Percentiles rank a stretch among this genome's conserved stretches.
phyloP scores from a whole-genome alignment of 2,888 invertebrate genomes.

The Opisthograptis luteolata region DNA sequence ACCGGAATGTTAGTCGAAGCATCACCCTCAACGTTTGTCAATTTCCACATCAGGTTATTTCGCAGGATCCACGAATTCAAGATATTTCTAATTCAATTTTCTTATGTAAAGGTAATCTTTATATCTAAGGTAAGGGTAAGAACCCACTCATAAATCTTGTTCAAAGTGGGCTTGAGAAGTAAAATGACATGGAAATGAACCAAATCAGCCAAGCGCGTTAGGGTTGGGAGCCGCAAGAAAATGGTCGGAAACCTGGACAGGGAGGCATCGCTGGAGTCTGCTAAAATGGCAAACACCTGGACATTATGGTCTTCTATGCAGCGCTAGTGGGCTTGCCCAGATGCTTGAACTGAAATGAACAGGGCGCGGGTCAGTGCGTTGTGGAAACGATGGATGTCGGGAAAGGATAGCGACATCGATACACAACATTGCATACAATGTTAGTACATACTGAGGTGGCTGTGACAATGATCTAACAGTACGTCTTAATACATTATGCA shows the following conservation, averaged over 20 bases:
- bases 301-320: constrained; percentile 55
- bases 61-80: neutral
- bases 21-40: constrained; percentile 58
- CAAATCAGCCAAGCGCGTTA: constrained; percentile 38
- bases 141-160: neutral
- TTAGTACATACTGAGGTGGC: constrained; percentile 32
- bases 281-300: constrained; percentile 61
- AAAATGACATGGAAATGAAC: constrained; percentile 25
- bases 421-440: constrained; percentile 23
- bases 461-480: constrained; percentile 10
- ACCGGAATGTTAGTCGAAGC: constrained; percentile 65
- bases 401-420: constrained; percentile 43
- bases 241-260: constrained; percentile 69
- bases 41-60: constrained; percentile 5
- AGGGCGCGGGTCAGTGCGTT: constrained; percentile 51
- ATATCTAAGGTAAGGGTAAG: too few relatives aligned
- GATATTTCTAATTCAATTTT: too few relatives aligned
- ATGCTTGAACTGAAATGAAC: constrained; percentile 83
- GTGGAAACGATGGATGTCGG: constrained; percentile 24
- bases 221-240: constrained; percentile 62
- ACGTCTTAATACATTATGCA: neutral
- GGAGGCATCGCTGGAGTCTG: constrained; percentile 56
- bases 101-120: too few relatives aligned
- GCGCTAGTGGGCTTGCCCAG: constrained; percentile 81
- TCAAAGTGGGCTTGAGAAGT: constrained; percentile 39